A percentile compares a stretch with the other conserved stretches of the same genome.
Conservation (phyloP, 1,140 invertebrate genomes). For the Parapsyche elsis region DNA sequence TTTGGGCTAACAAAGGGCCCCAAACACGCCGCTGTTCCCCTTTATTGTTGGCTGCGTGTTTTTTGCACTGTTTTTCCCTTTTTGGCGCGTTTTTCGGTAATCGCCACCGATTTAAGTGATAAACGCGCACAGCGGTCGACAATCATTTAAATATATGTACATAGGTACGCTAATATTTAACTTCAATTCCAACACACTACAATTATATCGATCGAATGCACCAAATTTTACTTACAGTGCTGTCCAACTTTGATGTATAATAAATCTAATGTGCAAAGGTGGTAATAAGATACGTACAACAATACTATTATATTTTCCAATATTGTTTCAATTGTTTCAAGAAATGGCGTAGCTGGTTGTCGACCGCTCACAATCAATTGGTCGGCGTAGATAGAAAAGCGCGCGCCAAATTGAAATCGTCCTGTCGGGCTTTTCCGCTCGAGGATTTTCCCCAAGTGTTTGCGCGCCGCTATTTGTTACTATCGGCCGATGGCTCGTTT, state of each 20-base stretch:
- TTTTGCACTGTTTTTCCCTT: conserved; percentile 36
- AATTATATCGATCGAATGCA: too few species aligned
- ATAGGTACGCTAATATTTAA: too few species aligned
- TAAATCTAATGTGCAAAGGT: too few species aligned
- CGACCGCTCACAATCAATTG: neutral
- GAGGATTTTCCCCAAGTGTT: conserved; percentile 45
- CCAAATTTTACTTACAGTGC: too few species aligned
- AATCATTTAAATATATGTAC: neutral
- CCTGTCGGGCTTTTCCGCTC: conserved; percentile 29
- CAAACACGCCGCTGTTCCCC: conserved; percentile 47
- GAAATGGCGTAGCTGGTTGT: neutral
- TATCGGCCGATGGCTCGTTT: conserved; percentile 53
- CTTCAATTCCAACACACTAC: too few species aligned
- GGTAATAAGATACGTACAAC: too few species aligned
- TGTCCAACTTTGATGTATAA: too few species aligned
- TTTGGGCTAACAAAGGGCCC: conserved; percentile 46
- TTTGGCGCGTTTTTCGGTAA: conserved; percentile 51
- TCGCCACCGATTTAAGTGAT: conserved; percentile 51
- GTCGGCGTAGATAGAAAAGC: conserved; percentile 44
- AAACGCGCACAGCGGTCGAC: conserved; percentile 14
- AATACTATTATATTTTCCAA: too few species aligned
- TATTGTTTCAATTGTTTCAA: too few species aligned
- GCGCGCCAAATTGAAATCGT: conserved; percentile 50
- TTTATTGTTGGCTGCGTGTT: conserved; percentile 50
- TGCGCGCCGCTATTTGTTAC: conserved; percentile 44